A percentile compares a stretch with the other conserved stretches of the same genome.
Conservation (phyloP, 2,113 vertebrate genomes). For the Myocastor coypus region DNA sequence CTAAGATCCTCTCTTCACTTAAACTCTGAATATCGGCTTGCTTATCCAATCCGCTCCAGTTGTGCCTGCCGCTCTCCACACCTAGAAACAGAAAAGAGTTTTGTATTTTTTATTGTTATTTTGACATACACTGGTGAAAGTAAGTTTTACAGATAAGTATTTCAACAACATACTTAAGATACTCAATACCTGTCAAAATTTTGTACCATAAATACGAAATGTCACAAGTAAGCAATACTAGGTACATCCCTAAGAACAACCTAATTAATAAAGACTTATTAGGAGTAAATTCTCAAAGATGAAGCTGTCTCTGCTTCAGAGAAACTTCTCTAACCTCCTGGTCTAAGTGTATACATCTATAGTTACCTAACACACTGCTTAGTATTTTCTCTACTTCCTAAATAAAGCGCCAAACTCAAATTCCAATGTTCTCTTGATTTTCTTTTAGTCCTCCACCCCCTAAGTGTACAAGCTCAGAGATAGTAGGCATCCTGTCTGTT, state of each 20-base stretch:
- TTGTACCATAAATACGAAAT: constrained; percentile 20
- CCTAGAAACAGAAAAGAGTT: constrained; percentile 85
- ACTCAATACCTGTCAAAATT: constrained; percentile 6
- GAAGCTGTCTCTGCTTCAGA: neutral
- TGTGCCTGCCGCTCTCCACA: constrained; percentile 91
- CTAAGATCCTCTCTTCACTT: constrained; percentile 96
- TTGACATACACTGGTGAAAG: constrained; percentile 21
- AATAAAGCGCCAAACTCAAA: neutral
- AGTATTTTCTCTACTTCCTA: neutral
- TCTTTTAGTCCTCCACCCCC: neutral
- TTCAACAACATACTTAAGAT: constrained; percentile 25
- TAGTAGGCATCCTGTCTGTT: neutral
- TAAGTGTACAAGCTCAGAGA: neutral
- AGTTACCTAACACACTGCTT: neutral
- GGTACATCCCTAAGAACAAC: neutral
- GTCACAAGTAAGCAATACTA: constrained; percentile 27
- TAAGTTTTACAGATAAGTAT: constrained; percentile 36
- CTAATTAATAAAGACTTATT: constrained; percentile 4
- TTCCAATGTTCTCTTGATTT: neutral
- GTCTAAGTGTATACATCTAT: neutral
- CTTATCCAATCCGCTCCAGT: constrained; percentile 94
- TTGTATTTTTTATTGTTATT: constrained; percentile 54
- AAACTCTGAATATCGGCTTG: constrained; percentile 93
- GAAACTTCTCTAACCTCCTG: neutral
- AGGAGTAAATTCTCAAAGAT: neutral